phyloP scores from a whole-genome alignment of 2,113 vertebrate species.

The Indicator maculatus region DNA sequence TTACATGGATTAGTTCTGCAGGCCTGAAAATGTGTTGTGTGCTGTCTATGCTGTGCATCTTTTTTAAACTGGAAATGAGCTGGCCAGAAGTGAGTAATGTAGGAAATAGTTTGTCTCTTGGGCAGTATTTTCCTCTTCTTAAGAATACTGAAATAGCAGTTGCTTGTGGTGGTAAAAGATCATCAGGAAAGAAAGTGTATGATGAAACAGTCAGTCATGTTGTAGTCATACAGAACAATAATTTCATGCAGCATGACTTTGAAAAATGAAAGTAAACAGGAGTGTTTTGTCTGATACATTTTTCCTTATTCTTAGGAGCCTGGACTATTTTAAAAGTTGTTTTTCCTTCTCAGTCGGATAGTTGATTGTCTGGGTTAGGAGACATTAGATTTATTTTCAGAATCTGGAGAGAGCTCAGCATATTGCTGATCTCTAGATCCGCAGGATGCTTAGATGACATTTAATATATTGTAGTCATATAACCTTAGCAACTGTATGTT shows the following conservation, averaged over 20 bases:
- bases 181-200: neutral
- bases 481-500: neutral
- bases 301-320: neutral
- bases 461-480: neutral
- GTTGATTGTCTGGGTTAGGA: neutral
- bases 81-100: neutral
- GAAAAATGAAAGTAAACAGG: neutral
- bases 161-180: neutral
- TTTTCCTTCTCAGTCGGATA: neutral
- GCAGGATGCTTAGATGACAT: neutral
- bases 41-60: neutral
- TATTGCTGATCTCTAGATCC: neutral
- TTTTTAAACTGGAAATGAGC: neutral
- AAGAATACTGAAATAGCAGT: neutral
- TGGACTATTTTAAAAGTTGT: neutral
- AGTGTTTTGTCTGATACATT: neutral
- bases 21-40: neutral
- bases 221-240: neutral
- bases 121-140: neutral
- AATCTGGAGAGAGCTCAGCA: neutral
- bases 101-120: neutral
- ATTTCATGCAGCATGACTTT: neutral
- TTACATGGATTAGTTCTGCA: neutral
- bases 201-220: neutral
- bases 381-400: neutral